Percentiles rank a stretch among this genome's conserved stretches.
phyloP scores from a whole-genome alignment of 2,113 vertebrate genomes.

The Amia ocellicauda region DNA sequence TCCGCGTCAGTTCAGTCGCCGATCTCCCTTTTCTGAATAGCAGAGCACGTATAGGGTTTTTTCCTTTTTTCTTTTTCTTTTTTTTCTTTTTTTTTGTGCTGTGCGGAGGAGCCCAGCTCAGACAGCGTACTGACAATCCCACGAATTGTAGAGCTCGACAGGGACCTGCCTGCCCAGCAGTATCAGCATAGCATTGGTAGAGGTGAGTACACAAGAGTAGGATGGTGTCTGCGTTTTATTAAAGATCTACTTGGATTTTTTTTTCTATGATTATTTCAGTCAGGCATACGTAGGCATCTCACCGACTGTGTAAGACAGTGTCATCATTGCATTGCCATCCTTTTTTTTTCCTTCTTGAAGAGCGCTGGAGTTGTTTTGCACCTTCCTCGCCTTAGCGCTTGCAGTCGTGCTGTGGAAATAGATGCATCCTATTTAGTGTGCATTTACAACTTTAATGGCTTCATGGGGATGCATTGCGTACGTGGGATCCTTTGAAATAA shows the following conservation, averaged over 20 bases:
- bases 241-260: slow-evolving; percentile 20
- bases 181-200: slow-evolving; percentile 13
- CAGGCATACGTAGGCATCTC: slow-evolving; percentile 23
- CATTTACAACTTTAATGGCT: slow-evolving; percentile 38
- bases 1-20: slow-evolving; percentile 30
- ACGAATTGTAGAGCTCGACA: slow-evolving; percentile 27
- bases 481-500: slow-evolving; percentile 54
- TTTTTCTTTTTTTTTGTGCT: slow-evolving; percentile 7
- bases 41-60: slow-evolving; percentile 24
- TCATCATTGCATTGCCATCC: slow-evolving; percentile 23
- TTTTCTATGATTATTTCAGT: no score
- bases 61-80: slow-evolving; percentile 21
- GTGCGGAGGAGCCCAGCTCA: slow-evolving; percentile 17
- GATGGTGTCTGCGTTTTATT: slow-evolving; percentile 17
- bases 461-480: slow-evolving; percentile 54
- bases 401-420: slow-evolving; percentile 19
- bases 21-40: slow-evolving; percentile 31
- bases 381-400: slow-evolving; percentile 16
- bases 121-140: slow-evolving; percentile 24
- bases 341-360: slow-evolving; percentile 15
- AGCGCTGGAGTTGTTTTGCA: slow-evolving; percentile 53
- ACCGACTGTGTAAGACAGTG: slow-evolving; percentile 21
- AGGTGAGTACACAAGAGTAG: slow-evolving; percentile 26
- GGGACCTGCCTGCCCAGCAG: slow-evolving; percentile 16
- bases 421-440: slow-evolving; percentile 20